A percentile compares a stretch with the other conserved stretches of the same genome.
Conservation (phyloP, 37 sponge, comb jelly and placozoan species). For the Ephydatia muelleri region DNA sequence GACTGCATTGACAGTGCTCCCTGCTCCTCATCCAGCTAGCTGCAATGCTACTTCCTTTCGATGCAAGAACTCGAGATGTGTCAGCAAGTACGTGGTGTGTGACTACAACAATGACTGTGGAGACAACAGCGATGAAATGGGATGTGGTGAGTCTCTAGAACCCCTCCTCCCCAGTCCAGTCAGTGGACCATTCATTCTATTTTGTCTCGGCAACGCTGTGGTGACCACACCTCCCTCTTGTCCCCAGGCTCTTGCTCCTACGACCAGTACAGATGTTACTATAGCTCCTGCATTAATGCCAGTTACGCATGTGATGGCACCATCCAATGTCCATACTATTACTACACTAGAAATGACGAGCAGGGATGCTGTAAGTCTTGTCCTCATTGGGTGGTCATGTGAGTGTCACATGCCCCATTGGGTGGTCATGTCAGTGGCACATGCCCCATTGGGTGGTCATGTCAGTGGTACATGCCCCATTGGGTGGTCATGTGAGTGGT, state of each 20-base stretch:
- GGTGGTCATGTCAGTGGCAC: no score
- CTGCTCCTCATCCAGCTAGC: neutral
- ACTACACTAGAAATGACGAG: neutral
- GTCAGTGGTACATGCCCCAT: no score
- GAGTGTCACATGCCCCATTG: no score
- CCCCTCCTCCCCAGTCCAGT: no score
- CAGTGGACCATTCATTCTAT: no score
- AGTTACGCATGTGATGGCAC: neutral
- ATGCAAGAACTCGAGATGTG: neutral
- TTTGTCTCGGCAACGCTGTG: no score
- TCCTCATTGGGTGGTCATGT: no score
- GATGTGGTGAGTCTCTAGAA: neutral
- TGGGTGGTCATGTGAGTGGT: no score
- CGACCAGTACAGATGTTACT: neutral
- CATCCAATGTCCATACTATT: neutral
- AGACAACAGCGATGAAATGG: neutral
- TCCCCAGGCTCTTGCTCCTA: neutral
- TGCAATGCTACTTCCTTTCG: neutral
- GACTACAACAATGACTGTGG: neutral
- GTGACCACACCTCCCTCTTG: no score
- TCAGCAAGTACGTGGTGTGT: neutral
- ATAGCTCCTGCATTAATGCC: neutral
- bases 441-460: no score
- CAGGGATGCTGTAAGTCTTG: neutral
- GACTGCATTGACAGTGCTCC: no score